A percentile compares a stretch with the other conserved stretches of the same genome.
Evolutionary conservation across 2,888 invertebrate species (phyloP).

Genomic region (Plagodis dolabraria): DNA sequence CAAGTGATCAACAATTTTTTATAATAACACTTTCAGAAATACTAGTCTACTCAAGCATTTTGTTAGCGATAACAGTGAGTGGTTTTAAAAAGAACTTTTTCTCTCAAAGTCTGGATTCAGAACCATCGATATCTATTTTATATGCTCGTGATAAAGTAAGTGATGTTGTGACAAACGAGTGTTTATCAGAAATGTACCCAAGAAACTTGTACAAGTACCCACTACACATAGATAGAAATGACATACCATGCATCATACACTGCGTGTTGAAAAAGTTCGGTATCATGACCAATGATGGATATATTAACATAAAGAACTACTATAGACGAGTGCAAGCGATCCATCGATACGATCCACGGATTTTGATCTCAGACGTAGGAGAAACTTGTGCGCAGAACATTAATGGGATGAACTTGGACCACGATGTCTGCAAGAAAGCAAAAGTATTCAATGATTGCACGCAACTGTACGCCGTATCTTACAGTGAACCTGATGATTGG

Average conservation of each 20-base stretch:
- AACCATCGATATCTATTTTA: slow-evolving; percentile 69
- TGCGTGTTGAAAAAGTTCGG: slow-evolving; percentile 79
- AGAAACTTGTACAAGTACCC: slow-evolving; percentile 74
- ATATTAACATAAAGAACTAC: slow-evolving; percentile 74
- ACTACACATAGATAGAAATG: slow-evolving; percentile 69
- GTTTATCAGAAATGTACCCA: slow-evolving; percentile 76
- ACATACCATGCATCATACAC: slow-evolving; percentile 77
- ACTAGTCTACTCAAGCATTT: slow-evolving; percentile 53
- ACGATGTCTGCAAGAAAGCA: slow-evolving; percentile 78
- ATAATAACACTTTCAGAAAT: slow-evolving; percentile 62
- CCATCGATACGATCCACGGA: slow-evolving; percentile 74
- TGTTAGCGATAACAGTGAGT: slow-evolving; percentile 51
- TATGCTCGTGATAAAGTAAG: slow-evolving; percentile 74
- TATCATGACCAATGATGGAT: slow-evolving; percentile 76
- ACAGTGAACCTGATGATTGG: slow-evolving; percentile 57
- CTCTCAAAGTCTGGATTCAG: slow-evolving; percentile 67
- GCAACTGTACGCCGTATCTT: slow-evolving; percentile 73
- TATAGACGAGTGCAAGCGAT: slow-evolving; percentile 74
- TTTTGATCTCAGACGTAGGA: slow-evolving; percentile 77
- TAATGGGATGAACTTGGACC: slow-evolving; percentile 75
- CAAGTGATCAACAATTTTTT: slow-evolving; percentile 27
- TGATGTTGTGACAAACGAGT: slow-evolving; percentile 68
- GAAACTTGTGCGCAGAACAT: slow-evolving; percentile 78
- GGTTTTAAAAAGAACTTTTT: slow-evolving; percentile 63
- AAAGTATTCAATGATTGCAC: slow-evolving; percentile 80